Evolutionary conservation across 2,888 invertebrate genomes (phyloP).

Genomic region (Argyra leucocephala): DNA sequence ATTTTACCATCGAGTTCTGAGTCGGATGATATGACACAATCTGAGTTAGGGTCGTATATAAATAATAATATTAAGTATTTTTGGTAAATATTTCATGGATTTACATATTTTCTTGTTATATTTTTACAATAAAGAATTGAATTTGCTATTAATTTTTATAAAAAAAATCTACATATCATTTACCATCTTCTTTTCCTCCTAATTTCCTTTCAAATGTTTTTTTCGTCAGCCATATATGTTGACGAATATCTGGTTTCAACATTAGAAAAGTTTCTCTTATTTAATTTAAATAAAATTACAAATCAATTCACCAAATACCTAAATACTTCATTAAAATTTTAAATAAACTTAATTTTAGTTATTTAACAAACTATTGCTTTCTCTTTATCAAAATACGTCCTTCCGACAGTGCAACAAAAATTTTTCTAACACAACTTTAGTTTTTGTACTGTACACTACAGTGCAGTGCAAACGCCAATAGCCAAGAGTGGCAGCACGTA

Average conservation of each 20-base stretch:
- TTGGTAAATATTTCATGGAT: background rate
- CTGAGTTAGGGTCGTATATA: background rate
- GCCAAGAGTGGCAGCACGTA: too few relatives aligned
- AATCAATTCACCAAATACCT: too few relatives aligned
- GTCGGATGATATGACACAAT: constrained; percentile 53
- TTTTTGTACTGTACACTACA: too few relatives aligned
- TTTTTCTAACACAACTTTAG: too few relatives aligned
- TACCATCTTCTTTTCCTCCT: constrained; percentile 96
- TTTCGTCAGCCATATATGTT: constrained; percentile 97
- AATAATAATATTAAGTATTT: background rate
- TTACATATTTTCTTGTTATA: background rate
- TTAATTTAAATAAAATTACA: too few relatives aligned
- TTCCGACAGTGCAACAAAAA: too few relatives aligned
- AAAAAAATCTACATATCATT: constrained; percentile 52
- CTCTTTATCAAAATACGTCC: too few relatives aligned
- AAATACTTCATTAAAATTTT: too few relatives aligned
- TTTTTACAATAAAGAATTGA: background rate
- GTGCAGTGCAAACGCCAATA: too few relatives aligned
- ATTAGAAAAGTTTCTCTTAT: constrained; percentile 27
- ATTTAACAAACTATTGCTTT: too few relatives aligned
- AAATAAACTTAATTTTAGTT: too few relatives aligned
- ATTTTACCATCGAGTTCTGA: constrained; percentile 90
- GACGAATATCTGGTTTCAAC: constrained; percentile 62
- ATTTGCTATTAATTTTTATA: too few relatives aligned
- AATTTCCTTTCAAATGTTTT: constrained; percentile 86